phyloP scores from a whole-genome alignment of 2,888 invertebrate species.

The Tinea trinotella region DNA sequence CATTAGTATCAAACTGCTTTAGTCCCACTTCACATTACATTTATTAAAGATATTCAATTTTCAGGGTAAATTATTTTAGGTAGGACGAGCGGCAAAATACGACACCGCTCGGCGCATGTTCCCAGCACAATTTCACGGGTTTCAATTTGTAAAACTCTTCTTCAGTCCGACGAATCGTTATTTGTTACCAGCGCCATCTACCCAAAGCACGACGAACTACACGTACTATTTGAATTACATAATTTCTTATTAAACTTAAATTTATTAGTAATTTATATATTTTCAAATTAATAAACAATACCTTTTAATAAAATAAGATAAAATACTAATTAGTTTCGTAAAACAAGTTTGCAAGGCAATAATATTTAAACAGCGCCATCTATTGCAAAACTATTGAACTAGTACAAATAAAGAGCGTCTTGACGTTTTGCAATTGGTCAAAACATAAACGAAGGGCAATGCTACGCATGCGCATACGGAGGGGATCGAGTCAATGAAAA shows the following conservation, averaged over 20 bases:
- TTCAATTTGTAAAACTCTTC: not conserved
- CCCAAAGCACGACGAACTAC: not conserved
- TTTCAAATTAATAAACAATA: too few species aligned
- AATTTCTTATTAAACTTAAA: not conserved
- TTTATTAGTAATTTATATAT: too few species aligned
- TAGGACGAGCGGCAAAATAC: constrained; percentile 40
- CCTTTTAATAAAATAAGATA: too few species aligned
- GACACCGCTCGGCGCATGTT: constrained; percentile 45
- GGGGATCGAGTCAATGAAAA: constrained; percentile 51
- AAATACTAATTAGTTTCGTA: too few species aligned
- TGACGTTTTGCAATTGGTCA: constrained; percentile 6
- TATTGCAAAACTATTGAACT: constrained; percentile 24
- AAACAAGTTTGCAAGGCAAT: too few species aligned
- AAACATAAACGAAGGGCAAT: constrained; percentile 31
- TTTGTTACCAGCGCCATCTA: constrained; percentile 35
- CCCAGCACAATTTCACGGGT: constrained; percentile 31
- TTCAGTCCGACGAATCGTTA: constrained; percentile 48
- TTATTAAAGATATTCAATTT: not conserved
- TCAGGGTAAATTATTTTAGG: not conserved
- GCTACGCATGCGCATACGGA: constrained; percentile 57
- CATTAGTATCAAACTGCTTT: constrained; percentile 39
- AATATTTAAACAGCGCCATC: constrained; percentile 27
- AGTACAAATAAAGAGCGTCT: not conserved
- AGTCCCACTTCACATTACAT: constrained; percentile 46
- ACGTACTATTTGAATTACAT: too few species aligned